A percentile compares a stretch with the other conserved stretches of the same genome.
phyloP scores from a whole-genome alignment of 2,797 vertebrate species.

The Coreius guichenoti region DNA sequence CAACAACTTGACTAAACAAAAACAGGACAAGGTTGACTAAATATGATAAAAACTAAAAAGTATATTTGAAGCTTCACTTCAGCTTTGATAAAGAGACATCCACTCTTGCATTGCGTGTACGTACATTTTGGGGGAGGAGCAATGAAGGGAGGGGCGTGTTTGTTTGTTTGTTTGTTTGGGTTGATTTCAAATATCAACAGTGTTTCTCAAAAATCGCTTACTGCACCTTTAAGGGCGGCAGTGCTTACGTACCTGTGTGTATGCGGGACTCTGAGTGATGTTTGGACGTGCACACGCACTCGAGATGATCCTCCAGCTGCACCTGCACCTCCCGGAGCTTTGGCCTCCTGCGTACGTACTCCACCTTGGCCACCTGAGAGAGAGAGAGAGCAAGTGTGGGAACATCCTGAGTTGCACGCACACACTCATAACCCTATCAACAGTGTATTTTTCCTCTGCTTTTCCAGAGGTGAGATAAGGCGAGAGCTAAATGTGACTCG shows the following conservation, averaged over 20 bases:
- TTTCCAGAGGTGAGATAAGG: conserved; percentile 49
- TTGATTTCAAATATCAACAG: background rate
- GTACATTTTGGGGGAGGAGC: background rate
- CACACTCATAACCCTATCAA: conserved; percentile 34
- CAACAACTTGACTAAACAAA: no score
- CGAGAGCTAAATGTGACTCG: conserved; percentile 46
- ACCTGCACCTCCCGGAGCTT: conserved; percentile 96
- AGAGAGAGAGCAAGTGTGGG: conserved; percentile 23
- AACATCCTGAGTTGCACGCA: conserved; percentile 34
- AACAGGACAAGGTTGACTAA: no score
- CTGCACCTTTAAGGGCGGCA: background rate
- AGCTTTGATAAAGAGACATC: background rate
- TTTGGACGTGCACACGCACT: conserved; percentile 87
- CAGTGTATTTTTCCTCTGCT: conserved; percentile 22
- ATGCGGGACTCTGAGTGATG: conserved; percentile 84
- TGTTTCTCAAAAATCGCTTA: background rate
- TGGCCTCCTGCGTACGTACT: conserved; percentile 91
- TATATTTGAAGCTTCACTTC: background rate
- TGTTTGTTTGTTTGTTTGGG: background rate
- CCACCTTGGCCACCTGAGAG: conserved; percentile 93
- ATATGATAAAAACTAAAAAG: no score
- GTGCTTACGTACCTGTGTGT: conserved; percentile 79
- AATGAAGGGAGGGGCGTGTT: background rate
- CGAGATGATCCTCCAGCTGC: conserved; percentile 95
- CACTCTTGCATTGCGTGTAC: background rate